Percentiles rank a stretch among this genome's conserved stretches.
Evolutionary conservation across 2,888 invertebrate species (phyloP).

Genomic region (Drosophila kanekoi): DNA sequence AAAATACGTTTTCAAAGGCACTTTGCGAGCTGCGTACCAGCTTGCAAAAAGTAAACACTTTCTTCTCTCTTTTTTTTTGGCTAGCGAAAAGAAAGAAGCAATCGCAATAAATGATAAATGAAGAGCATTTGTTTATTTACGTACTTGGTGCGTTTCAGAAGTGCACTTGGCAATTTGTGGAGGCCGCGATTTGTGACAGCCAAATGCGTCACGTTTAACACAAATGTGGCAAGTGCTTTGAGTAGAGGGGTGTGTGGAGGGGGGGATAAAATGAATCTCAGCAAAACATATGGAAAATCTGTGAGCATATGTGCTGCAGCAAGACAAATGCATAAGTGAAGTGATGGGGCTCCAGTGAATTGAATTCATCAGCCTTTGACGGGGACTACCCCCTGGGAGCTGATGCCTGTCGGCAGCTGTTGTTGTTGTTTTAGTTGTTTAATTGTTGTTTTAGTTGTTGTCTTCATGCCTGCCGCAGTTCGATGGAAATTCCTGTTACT

Average conservation of each 20-base stretch:
- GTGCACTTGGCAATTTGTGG: slow-evolving; percentile 46
- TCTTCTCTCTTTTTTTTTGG: not conserved
- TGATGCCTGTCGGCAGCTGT: slow-evolving; percentile 18
- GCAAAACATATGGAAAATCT: slow-evolving; percentile 68
- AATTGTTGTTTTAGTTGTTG: not conserved
- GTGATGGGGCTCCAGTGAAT: slow-evolving; percentile 38
- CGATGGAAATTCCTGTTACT: slow-evolving; percentile 21
- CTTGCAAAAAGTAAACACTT: not conserved
- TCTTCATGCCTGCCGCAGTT: slow-evolving; percentile 3
- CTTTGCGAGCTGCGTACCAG: not conserved
- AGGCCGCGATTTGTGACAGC: slow-evolving; percentile 9
- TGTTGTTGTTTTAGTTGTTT: not conserved
- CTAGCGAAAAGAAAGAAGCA: not conserved
- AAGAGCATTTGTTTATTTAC: slow-evolving; percentile 30
- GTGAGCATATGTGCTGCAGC: slow-evolving; percentile 54
- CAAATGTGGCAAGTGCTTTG: not conserved
- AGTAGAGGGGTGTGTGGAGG: not conserved
- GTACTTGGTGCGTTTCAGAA: slow-evolving; percentile 18
- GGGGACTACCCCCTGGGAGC: slow-evolving; percentile 22
- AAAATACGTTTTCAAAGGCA: not conserved
- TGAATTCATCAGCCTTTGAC: slow-evolving; percentile 47
- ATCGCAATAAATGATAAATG: not conserved
- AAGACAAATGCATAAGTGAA: slow-evolving; percentile 20
- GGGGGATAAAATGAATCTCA: slow-evolving; percentile 23
- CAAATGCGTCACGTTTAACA: slow-evolving; percentile 15